These are phyloP conservation scores for Mus spicilegus DNA, from an alignment of 2,113 vertebrate species.

Conservation along the genomic window DNA sequence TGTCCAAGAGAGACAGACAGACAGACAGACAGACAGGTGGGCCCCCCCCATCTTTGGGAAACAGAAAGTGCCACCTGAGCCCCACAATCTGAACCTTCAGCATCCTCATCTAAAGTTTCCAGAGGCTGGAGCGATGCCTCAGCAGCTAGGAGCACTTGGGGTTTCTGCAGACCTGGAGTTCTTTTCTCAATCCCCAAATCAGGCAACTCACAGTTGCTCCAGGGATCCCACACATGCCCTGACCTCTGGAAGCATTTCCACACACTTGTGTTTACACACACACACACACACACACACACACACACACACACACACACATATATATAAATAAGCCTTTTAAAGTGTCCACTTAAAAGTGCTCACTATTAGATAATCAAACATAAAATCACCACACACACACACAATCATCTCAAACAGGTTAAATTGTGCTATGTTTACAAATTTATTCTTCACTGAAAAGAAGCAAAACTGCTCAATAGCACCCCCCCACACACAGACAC, in stretches of 20 bases:
- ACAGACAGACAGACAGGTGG: too few species aligned
- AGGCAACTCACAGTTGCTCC: too few species aligned
- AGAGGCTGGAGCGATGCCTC: too few species aligned
- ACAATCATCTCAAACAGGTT: neutral
- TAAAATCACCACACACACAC: neutral
- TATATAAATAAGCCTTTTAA: neutral
- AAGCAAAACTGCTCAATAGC: neutral
- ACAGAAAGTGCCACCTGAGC: neutral
- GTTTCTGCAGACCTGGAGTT: neutral
- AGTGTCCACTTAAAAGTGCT: neutral
- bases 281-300: neutral
- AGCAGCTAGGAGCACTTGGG: neutral
- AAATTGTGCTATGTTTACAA: neutral
- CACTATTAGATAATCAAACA: neutral
- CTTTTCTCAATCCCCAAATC: neutral
- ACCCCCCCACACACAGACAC: neutral
- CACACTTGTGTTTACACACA: neutral
- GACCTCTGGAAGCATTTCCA: neutral
- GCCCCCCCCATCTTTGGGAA: neutral
- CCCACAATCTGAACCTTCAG: neutral
- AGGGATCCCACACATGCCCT: neutral
- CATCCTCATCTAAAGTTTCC: neutral
- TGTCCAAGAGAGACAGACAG: neutral
- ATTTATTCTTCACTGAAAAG: constrained; percentile 23
- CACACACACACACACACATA: neutral